phyloP scores from a whole-genome alignment of 2,113 vertebrate genomes.

The Grallaria varia region DNA sequence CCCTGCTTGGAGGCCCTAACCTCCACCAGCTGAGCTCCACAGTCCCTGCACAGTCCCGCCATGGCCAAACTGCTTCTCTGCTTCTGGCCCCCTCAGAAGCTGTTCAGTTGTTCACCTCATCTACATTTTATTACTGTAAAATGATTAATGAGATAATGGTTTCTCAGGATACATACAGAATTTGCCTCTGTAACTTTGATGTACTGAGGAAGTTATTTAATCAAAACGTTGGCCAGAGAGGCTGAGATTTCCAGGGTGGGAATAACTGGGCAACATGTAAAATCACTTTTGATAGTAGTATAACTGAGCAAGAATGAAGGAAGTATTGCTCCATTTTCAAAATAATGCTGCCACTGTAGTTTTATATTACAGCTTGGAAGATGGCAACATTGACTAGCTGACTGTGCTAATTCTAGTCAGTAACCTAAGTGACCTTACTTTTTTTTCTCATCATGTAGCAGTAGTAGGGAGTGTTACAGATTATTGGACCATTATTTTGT shows the following conservation, averaged over 20 bases:
- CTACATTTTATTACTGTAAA: neutral
- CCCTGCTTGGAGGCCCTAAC: neutral
- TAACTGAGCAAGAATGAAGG: neutral
- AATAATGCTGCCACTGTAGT: neutral
- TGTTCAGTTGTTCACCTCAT: neutral
- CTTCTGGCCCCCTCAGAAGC: neutral
- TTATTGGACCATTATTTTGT: neutral
- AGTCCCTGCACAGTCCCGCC: neutral
- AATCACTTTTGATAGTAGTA: neutral
- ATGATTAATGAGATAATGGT: neutral
- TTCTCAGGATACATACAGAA: neutral
- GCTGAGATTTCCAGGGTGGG: neutral
- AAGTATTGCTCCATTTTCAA: neutral
- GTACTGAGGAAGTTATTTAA: neutral
- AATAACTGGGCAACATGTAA: neutral
- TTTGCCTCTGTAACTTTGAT: neutral
- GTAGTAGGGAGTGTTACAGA: neutral
- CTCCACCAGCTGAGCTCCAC: fast-evolving
- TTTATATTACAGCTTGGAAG: neutral
- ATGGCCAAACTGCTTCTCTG: fast-evolving
- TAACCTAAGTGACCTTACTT: neutral
- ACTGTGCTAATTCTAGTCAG: fast-evolving
- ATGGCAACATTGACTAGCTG: neutral
- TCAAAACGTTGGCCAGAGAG: neutral
- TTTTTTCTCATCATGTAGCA: neutral